Evolutionary conservation across 2,797 vertebrate species (phyloP), one percentile per base, ranked within the genome.

Genomic region (Acipenser transmontanus): DNA sequence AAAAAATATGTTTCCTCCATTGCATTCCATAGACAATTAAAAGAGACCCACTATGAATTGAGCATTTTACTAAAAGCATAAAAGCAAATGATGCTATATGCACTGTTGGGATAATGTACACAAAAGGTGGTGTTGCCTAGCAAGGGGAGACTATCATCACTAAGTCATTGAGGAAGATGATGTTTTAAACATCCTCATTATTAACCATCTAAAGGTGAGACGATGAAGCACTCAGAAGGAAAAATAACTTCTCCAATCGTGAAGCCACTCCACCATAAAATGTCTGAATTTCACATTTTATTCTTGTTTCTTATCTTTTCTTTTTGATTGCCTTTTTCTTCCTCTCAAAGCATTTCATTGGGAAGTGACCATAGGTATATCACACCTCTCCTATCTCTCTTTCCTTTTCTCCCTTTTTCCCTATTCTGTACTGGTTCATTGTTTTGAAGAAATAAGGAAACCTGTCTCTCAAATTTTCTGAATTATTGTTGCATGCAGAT

Each of bases 291-390:
- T 92, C 88, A 91, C 82, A 73, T 88, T 82, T 87, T 78, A 68
- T 87, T 91, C 81, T 83, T 87, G 76, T 86, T 66, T 80, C 71
- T 17, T 17, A 17, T 17, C 17, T 49, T 12, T 20, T 80, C 80
- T 88, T 81, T 82, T 88, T 84, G 82, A 72, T 87, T 81, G 75
- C 65, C 73, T 67, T 84, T 79, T 82, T 82, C 88, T 83, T 88
- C 85, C 85, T 80, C 87, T 87, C 88, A 89, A 91, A 97, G 94
- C 88, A 84, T 93, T 88, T 90, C 94, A 77, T 82, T 91, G 64
- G 92, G 91, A 92, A 88, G 81, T 92, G 89, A 93, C 82, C 84
- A 91, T 95, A 96, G 93, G 93, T 95, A 95, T 89, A 91, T 85
- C 78, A 74, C 84, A 77, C 74, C 79, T 75, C 70, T 77, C 80